These are phyloP conservation scores for Strix occidentalis DNA, from an alignment of 2,797 vertebrate genomes.

Conservation along the genomic window DNA sequence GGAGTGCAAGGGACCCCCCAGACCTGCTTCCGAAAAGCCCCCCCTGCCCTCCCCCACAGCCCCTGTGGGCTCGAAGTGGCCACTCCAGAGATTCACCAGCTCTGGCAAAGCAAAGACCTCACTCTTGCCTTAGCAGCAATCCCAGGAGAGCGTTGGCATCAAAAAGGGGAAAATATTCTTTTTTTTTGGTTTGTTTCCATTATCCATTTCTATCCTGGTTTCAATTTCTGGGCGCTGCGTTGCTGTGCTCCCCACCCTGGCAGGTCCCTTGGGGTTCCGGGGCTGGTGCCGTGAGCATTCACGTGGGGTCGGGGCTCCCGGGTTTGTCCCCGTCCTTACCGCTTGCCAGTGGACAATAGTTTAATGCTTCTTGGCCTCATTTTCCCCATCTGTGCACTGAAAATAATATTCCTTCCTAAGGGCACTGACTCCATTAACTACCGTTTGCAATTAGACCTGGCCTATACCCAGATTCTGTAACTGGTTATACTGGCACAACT, in stretches of 20 bases:
- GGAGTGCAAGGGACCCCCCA: not conserved
- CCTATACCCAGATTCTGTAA: too few relatives aligned
- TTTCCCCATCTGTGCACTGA: not conserved
- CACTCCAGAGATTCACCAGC: fast-evolving
- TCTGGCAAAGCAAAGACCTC: not conserved
- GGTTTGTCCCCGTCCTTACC: fast-evolving
- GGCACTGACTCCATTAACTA: not conserved
- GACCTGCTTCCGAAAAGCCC: not conserved
- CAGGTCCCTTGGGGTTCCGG: fast-evolving
- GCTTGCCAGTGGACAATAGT: fast-evolving
- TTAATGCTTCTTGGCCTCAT: not conserved
- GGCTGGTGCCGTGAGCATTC: fast-evolving
- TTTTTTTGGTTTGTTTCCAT: not conserved
- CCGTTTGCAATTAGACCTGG: not conserved
- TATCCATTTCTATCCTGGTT: not conserved
- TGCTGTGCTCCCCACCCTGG: not conserved
- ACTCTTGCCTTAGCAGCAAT: not conserved
- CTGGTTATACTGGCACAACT: not conserved
- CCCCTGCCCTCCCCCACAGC: not conserved
- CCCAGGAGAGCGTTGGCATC: not conserved
- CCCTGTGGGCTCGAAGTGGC: not conserved
- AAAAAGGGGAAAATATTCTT: not conserved
- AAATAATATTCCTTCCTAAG: not conserved
- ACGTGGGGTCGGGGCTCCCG: not conserved
- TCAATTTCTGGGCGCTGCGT: not conserved